phyloP scores from a whole-genome alignment of 2,113 vertebrate species.

The Falco punctatus region DNA sequence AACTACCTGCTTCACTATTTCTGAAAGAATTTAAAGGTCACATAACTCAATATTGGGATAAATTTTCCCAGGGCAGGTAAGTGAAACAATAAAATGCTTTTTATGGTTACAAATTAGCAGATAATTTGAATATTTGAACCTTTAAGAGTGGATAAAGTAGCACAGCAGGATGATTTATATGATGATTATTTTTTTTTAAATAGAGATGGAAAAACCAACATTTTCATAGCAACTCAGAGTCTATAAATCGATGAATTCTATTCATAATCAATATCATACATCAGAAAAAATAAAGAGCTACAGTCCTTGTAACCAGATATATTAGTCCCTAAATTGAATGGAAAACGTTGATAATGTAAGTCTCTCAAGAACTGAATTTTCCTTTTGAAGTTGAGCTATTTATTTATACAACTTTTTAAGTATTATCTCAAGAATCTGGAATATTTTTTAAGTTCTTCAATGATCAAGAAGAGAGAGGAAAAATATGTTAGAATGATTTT shows the following conservation, averaged over 20 bases:
- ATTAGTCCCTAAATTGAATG: background rate
- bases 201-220: background rate
- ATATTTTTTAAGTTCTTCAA: background rate
- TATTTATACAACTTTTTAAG: background rate
- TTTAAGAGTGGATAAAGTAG: background rate
- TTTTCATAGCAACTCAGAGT: background rate
- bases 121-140: conserved; percentile 42
- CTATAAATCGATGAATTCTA: background rate
- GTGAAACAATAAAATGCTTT: conserved; percentile 32
- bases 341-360: background rate
- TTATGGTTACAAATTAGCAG: background rate
- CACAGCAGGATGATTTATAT: background rate
- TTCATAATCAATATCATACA: background rate
- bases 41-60: background rate
- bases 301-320: background rate
- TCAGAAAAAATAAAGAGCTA: background rate
- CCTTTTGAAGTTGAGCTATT: background rate
- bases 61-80: background rate
- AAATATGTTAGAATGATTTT: background rate
- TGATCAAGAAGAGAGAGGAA: background rate
- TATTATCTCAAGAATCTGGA: background rate
- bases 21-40: conserved; percentile 39
- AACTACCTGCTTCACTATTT: conserved; percentile 10
- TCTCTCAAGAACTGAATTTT: background rate
- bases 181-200: background rate